Evolutionary conservation across 2,113 vertebrate species (phyloP).

Genomic region (Hyaena hyaena): DNA sequence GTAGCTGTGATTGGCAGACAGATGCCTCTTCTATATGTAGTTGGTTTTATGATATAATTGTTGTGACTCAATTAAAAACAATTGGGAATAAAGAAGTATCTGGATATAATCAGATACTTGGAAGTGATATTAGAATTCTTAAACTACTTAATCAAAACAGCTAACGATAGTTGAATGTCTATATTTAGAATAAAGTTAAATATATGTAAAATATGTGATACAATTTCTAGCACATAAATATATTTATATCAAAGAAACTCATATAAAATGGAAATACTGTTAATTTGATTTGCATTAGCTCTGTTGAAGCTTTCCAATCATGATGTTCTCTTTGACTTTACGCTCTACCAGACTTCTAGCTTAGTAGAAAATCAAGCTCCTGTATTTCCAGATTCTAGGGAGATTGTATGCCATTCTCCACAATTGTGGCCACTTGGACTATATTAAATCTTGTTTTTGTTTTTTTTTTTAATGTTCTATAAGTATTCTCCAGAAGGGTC

Average conservation of each 20-base stretch:
- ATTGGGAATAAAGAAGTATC: neutral
- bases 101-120: neutral
- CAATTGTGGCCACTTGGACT: neutral
- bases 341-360: neutral
- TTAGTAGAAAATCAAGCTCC: neutral
- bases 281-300: neutral
- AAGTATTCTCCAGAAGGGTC: neutral
- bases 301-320: neutral
- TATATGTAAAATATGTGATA: neutral
- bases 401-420: neutral
- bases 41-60: neutral
- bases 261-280: neutral
- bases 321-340: neutral
- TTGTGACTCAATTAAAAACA: neutral
- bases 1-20: neutral
- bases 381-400: neutral
- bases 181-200: neutral
- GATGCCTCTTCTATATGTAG: neutral
- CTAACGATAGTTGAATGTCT: neutral
- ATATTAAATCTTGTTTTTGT: neutral
- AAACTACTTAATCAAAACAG: neutral
- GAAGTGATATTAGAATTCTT: neutral
- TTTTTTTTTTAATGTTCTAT: neutral
- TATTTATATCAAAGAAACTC: neutral
- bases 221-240: neutral